phyloP scores from a whole-genome alignment of 2,888 invertebrate species.

The Anthrax anthrax region DNA sequence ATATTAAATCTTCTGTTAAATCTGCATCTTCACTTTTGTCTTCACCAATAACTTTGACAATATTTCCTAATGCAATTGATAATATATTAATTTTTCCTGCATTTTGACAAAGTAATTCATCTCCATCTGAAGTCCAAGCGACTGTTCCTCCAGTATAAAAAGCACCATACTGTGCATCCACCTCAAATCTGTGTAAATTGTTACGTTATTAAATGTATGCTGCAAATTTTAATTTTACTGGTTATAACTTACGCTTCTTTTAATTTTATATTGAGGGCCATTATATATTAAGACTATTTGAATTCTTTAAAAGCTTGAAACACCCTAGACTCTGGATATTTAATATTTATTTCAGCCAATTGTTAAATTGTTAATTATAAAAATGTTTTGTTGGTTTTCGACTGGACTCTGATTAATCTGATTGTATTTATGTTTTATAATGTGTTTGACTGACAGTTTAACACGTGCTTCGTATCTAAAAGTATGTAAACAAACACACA shows the following conservation, averaged over 20 bases:
- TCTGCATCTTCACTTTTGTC: constrained; percentile 40
- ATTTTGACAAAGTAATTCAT: constrained; percentile 61
- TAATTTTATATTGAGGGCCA: constrained; percentile 26
- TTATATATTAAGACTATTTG: too few species aligned
- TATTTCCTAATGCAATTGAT: constrained; percentile 48
- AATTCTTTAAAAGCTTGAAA: too few species aligned
- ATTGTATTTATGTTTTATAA: too few species aligned
- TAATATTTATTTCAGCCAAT: too few species aligned
- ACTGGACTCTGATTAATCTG: too few species aligned
- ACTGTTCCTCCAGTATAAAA: constrained; percentile 73
- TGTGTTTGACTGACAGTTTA: background rate
- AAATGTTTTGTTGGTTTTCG: too few species aligned
- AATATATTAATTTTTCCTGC: constrained; percentile 55
- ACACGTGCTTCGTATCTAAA: background rate
- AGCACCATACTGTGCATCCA: constrained; percentile 55
- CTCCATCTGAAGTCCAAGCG: constrained; percentile 57
- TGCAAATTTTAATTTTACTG: too few species aligned
- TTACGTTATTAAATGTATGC: too few species aligned
- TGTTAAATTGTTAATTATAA: too few species aligned
- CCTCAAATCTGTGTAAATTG: constrained; percentile 47
- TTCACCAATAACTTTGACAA: constrained; percentile 39
- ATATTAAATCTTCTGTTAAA: constrained; percentile 49
- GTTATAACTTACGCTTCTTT: constrained; percentile 28
- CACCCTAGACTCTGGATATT: too few species aligned
- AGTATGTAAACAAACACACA: too few species aligned